Evolutionary conservation across 2,113 vertebrate genomes (phyloP).

Genomic region (Eira barbara): DNA sequence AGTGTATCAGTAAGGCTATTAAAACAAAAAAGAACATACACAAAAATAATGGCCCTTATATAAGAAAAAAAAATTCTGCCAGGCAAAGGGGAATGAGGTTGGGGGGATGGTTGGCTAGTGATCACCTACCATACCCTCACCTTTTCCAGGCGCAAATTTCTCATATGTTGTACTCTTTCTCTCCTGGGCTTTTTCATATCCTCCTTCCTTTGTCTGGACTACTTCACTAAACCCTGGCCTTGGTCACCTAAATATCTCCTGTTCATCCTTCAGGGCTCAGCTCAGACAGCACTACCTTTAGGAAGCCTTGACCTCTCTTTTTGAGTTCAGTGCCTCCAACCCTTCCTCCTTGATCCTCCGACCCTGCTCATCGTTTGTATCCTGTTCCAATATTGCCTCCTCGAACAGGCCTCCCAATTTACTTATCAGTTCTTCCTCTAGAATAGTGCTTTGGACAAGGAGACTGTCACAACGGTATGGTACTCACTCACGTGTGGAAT

Average conservation of each 20-base stretch:
- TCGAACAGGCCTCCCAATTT: neutral
- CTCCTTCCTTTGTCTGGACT: neutral
- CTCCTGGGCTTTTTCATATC: neutral
- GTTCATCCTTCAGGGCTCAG: neutral
- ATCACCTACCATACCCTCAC: neutral
- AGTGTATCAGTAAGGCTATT: neutral
- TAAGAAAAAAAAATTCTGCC: neutral
- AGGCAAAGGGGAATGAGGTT: neutral
- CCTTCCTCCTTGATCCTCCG: neutral
- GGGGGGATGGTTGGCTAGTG: neutral
- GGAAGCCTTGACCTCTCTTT: neutral
- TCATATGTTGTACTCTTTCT: neutral
- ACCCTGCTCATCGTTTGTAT: neutral
- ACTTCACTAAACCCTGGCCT: neutral
- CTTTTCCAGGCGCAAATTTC: neutral
- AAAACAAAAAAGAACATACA: neutral
- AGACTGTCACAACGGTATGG: neutral
- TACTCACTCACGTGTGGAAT: neutral
- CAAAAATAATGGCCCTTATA: neutral
- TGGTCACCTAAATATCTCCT: neutral
- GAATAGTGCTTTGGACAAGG: neutral
- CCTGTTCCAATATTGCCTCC: neutral
- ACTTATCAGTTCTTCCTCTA: neutral
- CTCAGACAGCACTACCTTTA: neutral
- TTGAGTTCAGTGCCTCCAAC: neutral